Base-by-base conservation (phyloP, 1,140 invertebrate species). In the Octopus sinensis region DNA sequence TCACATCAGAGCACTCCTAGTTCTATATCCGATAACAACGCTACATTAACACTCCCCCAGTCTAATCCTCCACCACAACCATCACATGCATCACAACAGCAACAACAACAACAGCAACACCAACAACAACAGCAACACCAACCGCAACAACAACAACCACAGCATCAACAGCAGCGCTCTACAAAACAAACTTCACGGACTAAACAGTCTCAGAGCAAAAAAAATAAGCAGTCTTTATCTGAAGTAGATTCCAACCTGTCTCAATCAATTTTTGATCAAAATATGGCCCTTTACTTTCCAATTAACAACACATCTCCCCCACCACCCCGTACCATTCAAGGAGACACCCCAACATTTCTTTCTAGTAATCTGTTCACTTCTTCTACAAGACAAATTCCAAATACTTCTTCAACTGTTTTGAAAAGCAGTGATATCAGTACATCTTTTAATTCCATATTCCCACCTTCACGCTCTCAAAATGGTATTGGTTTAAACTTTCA, bases 401-500 rank as follows among this genome's bases (percentile, higher is more conserved):
- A 88, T 80, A 82, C 88, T 4, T 85, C 84, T 30, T 79, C 85
- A 13, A 81, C 82, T 43, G 82, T 87, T 79, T 85, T 85, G 7
- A 89, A 90, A 82, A 89, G 88, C 82, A 73, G 84, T 6, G 87
- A 89, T 43, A 82, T 89, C 23, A 81, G 88, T 78, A 81, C 86
- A 7, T 81, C 90, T 51, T 90, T 88, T 80, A 89, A 91, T 84
- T 83, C 88, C n/a, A 82, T 91, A 30, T 88, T 91, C 76, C 86
- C 86, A n/a, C 86, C 88, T 53, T 77, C 86, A 52, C 84, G 90
- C 13, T 81, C 88, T 4, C 90, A 91, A 80, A 91, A 88, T 84
- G 87, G 89, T 52, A 82, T 91, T 9, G 90, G 90, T 79, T 82
- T 91, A 51, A 91, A 91, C 79, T 91, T 91, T 82, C 90, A 91